A percentile compares a stretch with the other conserved stretches of the same genome.
Evolutionary conservation across 2,888 invertebrate genomes (phyloP).

Genomic region (Lordiphosa fenestrarum): DNA sequence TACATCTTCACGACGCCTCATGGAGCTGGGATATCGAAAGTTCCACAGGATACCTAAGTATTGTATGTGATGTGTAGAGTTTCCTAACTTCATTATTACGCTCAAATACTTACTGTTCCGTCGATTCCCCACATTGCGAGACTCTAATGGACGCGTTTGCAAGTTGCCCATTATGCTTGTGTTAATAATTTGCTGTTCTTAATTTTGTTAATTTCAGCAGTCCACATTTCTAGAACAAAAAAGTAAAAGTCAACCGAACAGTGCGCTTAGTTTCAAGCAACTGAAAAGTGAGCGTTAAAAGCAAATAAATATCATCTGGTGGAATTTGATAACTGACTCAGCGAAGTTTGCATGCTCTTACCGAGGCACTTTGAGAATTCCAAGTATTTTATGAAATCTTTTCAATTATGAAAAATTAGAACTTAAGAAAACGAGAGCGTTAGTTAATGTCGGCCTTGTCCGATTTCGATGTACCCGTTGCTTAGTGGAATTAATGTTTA

Average conservation of each 20-base stretch:
- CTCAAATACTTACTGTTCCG: constrained; percentile 63
- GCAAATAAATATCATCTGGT: constrained; percentile 34
- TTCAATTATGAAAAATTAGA: too few species aligned
- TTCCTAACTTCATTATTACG: background rate
- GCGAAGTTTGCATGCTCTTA: constrained; percentile 14
- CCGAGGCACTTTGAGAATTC: background rate
- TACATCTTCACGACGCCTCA: constrained; percentile 72
- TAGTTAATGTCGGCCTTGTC: too few species aligned
- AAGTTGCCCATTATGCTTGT: constrained; percentile 67
- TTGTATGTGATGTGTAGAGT: background rate
- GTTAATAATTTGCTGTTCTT: constrained; percentile 28
- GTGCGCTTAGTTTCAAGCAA: constrained; percentile 45
- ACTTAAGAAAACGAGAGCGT: too few species aligned
- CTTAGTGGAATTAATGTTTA: too few species aligned
- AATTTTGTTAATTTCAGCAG: constrained; percentile 38
- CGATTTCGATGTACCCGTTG: too few species aligned
- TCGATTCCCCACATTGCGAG: constrained; percentile 53
- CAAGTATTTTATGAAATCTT: too few species aligned
- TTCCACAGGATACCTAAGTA: constrained; percentile 80
- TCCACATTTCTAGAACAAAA: constrained; percentile 37
- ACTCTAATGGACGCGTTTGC: constrained; percentile 60
- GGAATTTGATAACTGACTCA: background rate
- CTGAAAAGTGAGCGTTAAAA: constrained; percentile 35
- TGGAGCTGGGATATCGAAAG: constrained; percentile 79
- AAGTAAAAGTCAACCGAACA: constrained; percentile 51